Base-by-base conservation (phyloP, 2,888 invertebrate genomes). In the Troides aeacus region DNA sequence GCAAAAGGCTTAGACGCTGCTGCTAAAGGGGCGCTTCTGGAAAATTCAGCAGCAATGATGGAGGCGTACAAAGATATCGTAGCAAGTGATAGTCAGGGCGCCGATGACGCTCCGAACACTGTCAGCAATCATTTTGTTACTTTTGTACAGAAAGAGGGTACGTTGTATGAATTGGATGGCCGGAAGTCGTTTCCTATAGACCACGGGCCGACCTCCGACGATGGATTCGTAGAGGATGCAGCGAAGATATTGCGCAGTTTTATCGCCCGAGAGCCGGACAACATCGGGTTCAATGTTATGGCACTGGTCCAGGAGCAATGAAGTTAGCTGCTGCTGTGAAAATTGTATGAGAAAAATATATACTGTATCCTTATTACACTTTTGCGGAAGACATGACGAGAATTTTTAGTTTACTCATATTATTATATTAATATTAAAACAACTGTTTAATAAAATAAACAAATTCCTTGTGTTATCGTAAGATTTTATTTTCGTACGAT, bases 111-210 rank as follows among this genome's bases (percentile, higher is more conserved):
- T 3, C 93, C 93, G 0, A 95, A 96, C 67, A 62, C 62, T 10
- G 73, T 74, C 6, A 95, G 95, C 78, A 95, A 97, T 80, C 99
- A 99, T 85, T 99, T 98, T 84, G 95, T 99, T 30, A 95, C 98
- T 7, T 95, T 99, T 80, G 93, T 98, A 24, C 95, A 97, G 75
- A 95, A 95, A 77, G 95, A 97, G 81, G 97, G 96, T 3, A 86
- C 86, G 59, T 88, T 99, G 39, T 98, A 96, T 80, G 98, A 99
- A 87, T 89, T 99, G 75, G 96, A 96, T 93, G 92, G 91, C 21
- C 87, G 92, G 81, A 93, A 89, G 74, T 75, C 95, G 30, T 95
- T 94, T 75, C 98, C 98, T 0, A 94, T 98, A 46, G 94, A 95
- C 80, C 98, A 98, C 86, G 98, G 98, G 0, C 74, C 93, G 62